A percentile compares a stretch with the other conserved stretches of the same genome.
Evolutionary conservation across 1,140 invertebrate species (phyloP).

Genomic region (Palaemon carinicauda): DNA sequence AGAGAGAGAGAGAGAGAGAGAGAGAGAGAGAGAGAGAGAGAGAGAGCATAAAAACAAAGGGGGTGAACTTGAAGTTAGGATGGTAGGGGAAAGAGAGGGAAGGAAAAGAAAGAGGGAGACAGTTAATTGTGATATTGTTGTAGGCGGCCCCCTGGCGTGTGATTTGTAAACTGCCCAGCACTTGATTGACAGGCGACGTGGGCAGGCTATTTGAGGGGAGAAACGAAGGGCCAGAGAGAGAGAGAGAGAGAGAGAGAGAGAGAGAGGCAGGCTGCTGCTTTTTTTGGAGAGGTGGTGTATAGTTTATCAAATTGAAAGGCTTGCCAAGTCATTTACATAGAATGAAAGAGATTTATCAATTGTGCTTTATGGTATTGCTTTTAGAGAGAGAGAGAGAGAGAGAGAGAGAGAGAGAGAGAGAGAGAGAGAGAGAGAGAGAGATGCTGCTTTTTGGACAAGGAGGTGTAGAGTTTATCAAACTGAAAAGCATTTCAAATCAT

Average conservation of each 20-base stretch:
- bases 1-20: conserved; percentile 4
- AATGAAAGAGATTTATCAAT: not conserved
- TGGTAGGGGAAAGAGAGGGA: not conserved
- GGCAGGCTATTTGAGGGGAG: not conserved
- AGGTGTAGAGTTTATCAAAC: not conserved
- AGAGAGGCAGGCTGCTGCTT: not conserved
- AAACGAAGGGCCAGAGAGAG: not conserved
- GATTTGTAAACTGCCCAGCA: conserved; percentile 13
- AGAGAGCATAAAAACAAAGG: not conserved
- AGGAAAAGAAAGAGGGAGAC: not conserved
- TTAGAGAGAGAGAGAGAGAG: conserved; percentile 6
- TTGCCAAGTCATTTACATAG: too few relatives aligned
- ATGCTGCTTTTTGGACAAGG: too few relatives aligned
- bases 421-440: not conserved
- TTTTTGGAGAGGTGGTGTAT: too few relatives aligned
- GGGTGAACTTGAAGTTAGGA: not conserved
- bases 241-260: not conserved
- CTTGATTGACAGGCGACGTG: not conserved
- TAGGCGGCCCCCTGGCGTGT: conserved; percentile 19
- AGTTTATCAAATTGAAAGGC: too few relatives aligned
- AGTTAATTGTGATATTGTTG: conserved; percentile 36
- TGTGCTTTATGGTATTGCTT: too few relatives aligned
- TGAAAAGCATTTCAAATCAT: not conserved
- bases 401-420: not conserved
- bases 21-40: not conserved